Evolutionary conservation across 2,888 invertebrate genomes (phyloP).

Genomic region (Diplazon laetatorius): DNA sequence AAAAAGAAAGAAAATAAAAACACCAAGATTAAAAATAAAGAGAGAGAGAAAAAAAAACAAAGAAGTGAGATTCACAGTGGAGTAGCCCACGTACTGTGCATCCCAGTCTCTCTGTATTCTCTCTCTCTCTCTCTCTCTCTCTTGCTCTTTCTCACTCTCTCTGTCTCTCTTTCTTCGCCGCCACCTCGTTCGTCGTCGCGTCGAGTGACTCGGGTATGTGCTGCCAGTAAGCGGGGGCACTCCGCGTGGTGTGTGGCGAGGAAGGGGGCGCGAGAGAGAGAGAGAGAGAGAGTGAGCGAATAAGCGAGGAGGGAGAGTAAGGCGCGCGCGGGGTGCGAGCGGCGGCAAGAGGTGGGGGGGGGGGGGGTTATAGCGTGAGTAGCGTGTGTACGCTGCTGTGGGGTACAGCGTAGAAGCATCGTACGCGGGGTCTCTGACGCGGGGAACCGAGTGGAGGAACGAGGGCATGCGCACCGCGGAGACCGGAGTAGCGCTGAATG

Average conservation of each 20-base stretch:
- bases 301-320: background rate
- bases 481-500: slow-evolving; percentile 78
- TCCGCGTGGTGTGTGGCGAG: slow-evolving; percentile 37
- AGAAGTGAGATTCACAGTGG: slow-evolving; percentile 37
- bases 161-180: slow-evolving; percentile 34
- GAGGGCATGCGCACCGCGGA: slow-evolving; percentile 76
- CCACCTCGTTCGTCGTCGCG: slow-evolving; percentile 30
- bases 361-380: slow-evolving; percentile 76
- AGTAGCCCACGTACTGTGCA: slow-evolving; percentile 40
- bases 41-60: slow-evolving; percentile 22
- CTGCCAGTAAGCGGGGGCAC: slow-evolving; percentile 28
- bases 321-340: slow-evolving; percentile 14
- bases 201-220: slow-evolving; percentile 54
- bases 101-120: slow-evolving; percentile 34
- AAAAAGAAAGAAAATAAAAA: slow-evolving; percentile 39
- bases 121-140: no score
- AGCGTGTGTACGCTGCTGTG: slow-evolving; percentile 79
- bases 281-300: slow-evolving; percentile 44
- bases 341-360: slow-evolving; percentile 64
- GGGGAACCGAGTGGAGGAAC: slow-evolving; percentile 64
- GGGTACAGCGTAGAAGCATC: slow-evolving; percentile 64
- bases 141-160: no score
- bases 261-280: slow-evolving; percentile 24
- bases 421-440: slow-evolving; percentile 63
- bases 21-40: slow-evolving; percentile 21